Evolutionary conservation across 2,888 invertebrate genomes (phyloP).

Genomic region (Stictocephala bisonia): DNA sequence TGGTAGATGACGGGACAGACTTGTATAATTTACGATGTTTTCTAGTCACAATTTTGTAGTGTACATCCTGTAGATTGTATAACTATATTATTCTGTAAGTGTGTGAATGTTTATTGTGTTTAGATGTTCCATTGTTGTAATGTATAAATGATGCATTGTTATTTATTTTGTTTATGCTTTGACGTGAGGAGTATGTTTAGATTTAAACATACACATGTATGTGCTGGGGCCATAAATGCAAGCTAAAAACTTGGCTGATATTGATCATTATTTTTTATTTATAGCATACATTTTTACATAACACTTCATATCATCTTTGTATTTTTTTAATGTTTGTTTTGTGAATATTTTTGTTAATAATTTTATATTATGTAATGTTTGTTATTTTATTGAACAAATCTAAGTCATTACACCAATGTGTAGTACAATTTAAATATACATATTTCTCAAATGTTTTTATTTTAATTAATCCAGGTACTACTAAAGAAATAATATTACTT

Average conservation of each 20-base stretch:
- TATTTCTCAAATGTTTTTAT: too few species aligned
- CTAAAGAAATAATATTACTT: too few species aligned
- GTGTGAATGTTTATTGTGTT: conserved; percentile 35
- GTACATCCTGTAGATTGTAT: conserved; percentile 40
- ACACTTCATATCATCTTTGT: conserved; percentile 31
- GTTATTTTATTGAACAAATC: conserved; percentile 22
- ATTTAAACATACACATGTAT: neutral
- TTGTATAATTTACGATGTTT: conserved; percentile 31
- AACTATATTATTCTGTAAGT: conserved; percentile 40
- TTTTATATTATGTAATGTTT: conserved; percentile 12
- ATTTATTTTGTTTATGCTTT: conserved; percentile 21
- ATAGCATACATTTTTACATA: conserved; percentile 25
- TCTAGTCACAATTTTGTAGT: conserved; percentile 44
- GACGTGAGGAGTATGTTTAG: neutral
- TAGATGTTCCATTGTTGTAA: conserved; percentile 42
- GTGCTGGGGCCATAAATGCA: conserved; percentile 28
- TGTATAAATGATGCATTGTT: conserved; percentile 37
- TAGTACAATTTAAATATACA: conserved; percentile 26
- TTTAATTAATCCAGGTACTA: too few species aligned
- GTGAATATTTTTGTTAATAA: conserved; percentile 25
- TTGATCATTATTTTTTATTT: conserved; percentile 19
- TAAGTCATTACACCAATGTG: conserved; percentile 39
- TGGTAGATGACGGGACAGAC: conserved; percentile 36
- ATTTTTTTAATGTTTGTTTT: conserved; percentile 4
- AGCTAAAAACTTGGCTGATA: conserved; percentile 21